phyloP scores from a whole-genome alignment of 1,140 invertebrate genomes.

The Scaptomyza graminum region DNA sequence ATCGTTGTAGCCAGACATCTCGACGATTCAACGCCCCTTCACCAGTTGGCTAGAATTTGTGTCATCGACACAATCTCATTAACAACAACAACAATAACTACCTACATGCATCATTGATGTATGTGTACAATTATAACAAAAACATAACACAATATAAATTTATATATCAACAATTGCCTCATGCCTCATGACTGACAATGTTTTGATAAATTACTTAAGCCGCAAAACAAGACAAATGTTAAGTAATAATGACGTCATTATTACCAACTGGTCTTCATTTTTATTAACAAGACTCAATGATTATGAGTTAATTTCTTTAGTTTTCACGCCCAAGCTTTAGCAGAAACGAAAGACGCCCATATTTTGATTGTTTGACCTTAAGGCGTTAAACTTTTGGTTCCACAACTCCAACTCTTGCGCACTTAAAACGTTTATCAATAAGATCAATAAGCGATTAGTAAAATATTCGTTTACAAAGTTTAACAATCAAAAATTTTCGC shows the following conservation, averaged over 20 bases:
- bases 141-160: background rate
- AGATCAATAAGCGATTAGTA: background rate
- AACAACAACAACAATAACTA: conserved; percentile 2
- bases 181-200: conserved; percentile 28
- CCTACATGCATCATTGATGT: conserved; percentile 5
- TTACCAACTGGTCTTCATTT: background rate
- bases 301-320: too few species aligned
- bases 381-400: background rate
- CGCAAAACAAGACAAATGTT: conserved; percentile 10
- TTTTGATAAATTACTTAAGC: conserved; percentile 49
- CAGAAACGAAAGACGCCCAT: background rate
- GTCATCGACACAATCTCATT: conserved; percentile 15
- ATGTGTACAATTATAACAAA: too few species aligned
- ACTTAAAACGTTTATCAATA: background rate
- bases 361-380: background rate
- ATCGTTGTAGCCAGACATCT: conserved; percentile 13
- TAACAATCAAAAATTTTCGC: conserved; percentile 2
- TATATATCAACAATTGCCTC: conserved; percentile 26
- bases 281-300: too few species aligned
- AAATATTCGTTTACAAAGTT: background rate
- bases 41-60: conserved; percentile 33
- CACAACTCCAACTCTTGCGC: background rate
- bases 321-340: too few species aligned
- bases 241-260: conserved; percentile 9
- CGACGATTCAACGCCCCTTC: conserved; percentile 24